phyloP scores from a whole-genome alignment of 2,113 vertebrate species.

The rabbit (Oryctolagus cuniculus) region mOryCun1.1 NC_091451.1:11536501-11537000 shows the following conservation, averaged over 20 bases:
- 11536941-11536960: neutral
- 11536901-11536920: neutral
- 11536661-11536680: constrained; percentile 19
- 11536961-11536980: neutral
- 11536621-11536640: neutral
- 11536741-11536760: neutral
- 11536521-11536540: too few species aligned
- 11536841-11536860: neutral
- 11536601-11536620: too few species aligned
- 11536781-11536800: neutral
- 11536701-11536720: constrained; percentile 29
- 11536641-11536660: neutral
- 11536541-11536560: too few species aligned
- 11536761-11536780: constrained; percentile 1
- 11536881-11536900: neutral
- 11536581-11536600: too few species aligned
- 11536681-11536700: constrained; percentile 1
- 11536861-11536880: neutral
- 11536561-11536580: too few species aligned
- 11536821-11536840: too few species aligned
- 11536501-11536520: too few species aligned
- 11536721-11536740: neutral
- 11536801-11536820: neutral
- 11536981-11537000: neutral
- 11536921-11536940: neutral